Conservation (phyloP, 1,140 invertebrate genomes). For the Venustaconcha ellipsiformis region DNA sequence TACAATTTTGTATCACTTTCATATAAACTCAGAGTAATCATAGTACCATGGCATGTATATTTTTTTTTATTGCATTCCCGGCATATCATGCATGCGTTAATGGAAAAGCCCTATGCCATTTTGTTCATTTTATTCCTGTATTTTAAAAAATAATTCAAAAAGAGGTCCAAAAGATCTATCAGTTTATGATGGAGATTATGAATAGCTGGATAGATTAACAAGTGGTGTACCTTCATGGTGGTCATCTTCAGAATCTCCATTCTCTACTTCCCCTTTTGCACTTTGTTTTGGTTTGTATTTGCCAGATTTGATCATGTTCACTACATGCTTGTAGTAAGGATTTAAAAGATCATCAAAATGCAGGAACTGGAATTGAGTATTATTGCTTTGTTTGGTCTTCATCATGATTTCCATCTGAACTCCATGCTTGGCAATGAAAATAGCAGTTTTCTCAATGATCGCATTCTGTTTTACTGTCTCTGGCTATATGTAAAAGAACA, state of each 20-base stretch:
- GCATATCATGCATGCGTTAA: too few species aligned
- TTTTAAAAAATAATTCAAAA: too few species aligned
- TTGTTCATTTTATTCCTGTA: too few species aligned
- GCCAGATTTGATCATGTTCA: conserved; percentile 63
- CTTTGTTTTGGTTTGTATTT: conserved; percentile 74
- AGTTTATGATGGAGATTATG: too few species aligned
- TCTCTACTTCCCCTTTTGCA: conserved; percentile 32
- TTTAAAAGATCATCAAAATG: conserved; percentile 87
- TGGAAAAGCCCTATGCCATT: too few species aligned
- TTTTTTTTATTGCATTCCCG: too few species aligned
- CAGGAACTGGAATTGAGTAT: conserved; percentile 94
- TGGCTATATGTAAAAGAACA: conserved; percentile 77
- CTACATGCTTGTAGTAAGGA: conserved; percentile 89
- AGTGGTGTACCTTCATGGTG: conserved; percentile 26
- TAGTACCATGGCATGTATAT: too few species aligned
- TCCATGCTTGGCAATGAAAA: conserved; percentile 93
- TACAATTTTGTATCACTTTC: too few species aligned
- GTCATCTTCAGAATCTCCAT: conserved; percentile 11
- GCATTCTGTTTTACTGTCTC: conserved; percentile 90
- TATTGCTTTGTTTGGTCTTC: conserved; percentile 95
- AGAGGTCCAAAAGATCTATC: too few species aligned
- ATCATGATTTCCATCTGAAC: conserved; percentile 98
- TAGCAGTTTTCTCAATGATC: conserved; percentile 96
- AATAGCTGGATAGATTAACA: too few species aligned
- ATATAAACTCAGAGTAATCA: too few species aligned